Percentiles rank a stretch among this genome's conserved stretches.
Conservation (phyloP, 1,140 invertebrate species). For the Samia ricini region DNA sequence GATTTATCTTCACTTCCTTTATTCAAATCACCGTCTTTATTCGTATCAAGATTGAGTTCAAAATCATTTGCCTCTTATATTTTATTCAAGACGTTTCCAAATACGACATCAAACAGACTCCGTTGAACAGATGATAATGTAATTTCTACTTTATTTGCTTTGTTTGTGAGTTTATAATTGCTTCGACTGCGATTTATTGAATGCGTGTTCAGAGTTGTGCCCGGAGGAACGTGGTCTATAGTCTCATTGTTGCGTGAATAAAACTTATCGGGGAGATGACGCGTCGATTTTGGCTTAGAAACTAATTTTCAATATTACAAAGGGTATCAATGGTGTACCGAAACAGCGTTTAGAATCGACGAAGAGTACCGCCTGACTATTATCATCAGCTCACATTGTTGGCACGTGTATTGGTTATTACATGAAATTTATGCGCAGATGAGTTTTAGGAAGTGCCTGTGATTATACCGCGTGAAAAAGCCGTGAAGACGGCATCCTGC, state of each 20-base stretch:
- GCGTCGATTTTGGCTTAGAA: constrained; percentile 64
- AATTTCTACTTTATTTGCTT: constrained; percentile 61
- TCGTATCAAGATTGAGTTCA: constrained; percentile 36
- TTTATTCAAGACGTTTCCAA: constrained; percentile 45
- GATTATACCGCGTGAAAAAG: constrained; percentile 49
- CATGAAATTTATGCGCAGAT: constrained; percentile 5
- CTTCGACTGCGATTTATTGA: constrained; percentile 43
- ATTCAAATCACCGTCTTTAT: constrained; percentile 43
- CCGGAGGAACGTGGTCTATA: constrained; percentile 67
- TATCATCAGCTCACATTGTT: constrained; percentile 22
- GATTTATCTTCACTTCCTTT: constrained; percentile 12
- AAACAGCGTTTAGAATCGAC: constrained; percentile 69
- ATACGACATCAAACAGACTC: constrained; percentile 11
- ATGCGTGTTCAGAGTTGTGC: constrained; percentile 55
- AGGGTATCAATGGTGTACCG: constrained; percentile 68
- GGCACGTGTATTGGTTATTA: constrained; percentile 47
- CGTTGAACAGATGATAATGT: constrained; percentile 32
- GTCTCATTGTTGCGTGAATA: constrained; percentile 70
- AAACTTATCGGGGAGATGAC: constrained; percentile 71
- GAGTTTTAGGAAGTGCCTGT: constrained; percentile 29
- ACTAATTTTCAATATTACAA: constrained; percentile 76
- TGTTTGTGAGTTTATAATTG: constrained; percentile 45
- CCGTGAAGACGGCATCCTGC: constrained; percentile 70
- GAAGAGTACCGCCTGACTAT: constrained; percentile 45
- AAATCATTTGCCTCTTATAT: constrained; percentile 37